A percentile compares a stretch with the other conserved stretches of the same genome.
phyloP scores from a whole-genome alignment of 2,113 vertebrate species.

The Mustelus asterias region DNA sequence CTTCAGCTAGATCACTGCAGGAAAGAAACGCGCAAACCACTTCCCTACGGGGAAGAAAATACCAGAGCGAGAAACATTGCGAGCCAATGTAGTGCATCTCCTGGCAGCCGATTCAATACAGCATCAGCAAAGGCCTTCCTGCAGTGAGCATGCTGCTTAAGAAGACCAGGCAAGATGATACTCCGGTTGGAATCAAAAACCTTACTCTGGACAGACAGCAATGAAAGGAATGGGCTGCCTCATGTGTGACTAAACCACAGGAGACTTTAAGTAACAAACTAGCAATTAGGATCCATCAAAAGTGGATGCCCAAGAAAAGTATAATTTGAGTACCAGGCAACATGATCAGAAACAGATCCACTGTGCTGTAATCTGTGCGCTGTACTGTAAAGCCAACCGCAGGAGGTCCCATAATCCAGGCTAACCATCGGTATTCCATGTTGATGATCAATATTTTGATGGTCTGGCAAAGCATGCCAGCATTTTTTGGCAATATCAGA shows the following conservation, averaged over 20 bases:
- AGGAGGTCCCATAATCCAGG: not conserved
- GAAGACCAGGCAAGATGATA: not conserved
- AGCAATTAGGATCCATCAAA: not conserved
- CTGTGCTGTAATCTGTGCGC: not conserved
- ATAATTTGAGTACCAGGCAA: not conserved
- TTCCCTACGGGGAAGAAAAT: not conserved
- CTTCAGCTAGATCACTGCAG: not conserved
- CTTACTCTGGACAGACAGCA: not conserved
- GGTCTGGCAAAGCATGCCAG: not conserved
- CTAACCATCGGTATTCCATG: not conserved
- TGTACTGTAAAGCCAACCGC: not conserved
- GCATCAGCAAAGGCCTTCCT: not conserved
- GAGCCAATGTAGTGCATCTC: not conserved
- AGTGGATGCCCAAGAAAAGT: not conserved
- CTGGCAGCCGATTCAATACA: not conserved
- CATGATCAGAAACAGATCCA: not conserved
- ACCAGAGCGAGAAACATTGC: not conserved
- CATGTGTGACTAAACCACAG: not conserved
- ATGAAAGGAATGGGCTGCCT: not conserved
- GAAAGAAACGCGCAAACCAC: not conserved
- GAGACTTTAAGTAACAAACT: not conserved
- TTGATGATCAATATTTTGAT: not conserved
- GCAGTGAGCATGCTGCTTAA: not conserved
- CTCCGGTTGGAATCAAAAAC: not conserved
- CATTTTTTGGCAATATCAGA: too few species aligned